phyloP scores from a whole-genome alignment of 2,797 vertebrate species.

The Melanotaenia maccullochi region DNA sequence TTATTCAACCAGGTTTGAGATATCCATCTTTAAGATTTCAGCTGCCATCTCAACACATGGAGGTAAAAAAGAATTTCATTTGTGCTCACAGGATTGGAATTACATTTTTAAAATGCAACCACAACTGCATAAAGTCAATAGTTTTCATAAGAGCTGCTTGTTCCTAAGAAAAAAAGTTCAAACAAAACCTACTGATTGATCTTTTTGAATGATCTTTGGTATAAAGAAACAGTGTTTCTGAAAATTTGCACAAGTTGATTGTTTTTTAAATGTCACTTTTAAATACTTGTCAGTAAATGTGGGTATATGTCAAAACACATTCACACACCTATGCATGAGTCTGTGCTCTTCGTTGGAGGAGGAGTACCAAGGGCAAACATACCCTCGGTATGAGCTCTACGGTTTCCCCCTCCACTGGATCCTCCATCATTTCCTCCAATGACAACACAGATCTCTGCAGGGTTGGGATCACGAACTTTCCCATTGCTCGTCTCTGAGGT shows the following conservation, averaged over 20 bases:
- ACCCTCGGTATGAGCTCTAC: slow-evolving; percentile 94
- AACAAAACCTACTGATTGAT: slow-evolving; percentile 10
- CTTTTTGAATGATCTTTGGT: background rate
- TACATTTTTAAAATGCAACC: slow-evolving; percentile 8
- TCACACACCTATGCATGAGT: slow-evolving; percentile 83
- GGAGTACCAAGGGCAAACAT: slow-evolving; percentile 82
- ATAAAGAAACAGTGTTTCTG: too few relatives aligned
- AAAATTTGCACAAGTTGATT: background rate
- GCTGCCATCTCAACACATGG: background rate
- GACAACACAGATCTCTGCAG: slow-evolving; percentile 97
- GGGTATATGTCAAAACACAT: slow-evolving; percentile 39
- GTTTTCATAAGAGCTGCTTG: slow-evolving; percentile 22
- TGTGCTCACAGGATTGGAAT: slow-evolving; percentile 2
- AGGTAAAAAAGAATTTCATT: slow-evolving; percentile 20
- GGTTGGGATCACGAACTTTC: slow-evolving; percentile 86
- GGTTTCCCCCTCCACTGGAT: slow-evolving; percentile 82
- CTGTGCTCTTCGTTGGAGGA: slow-evolving; percentile 82
- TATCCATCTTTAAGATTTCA: slow-evolving; percentile 2
- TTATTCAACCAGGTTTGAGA: slow-evolving; percentile 1
- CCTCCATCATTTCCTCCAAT: slow-evolving; percentile 86
- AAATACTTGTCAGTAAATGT: slow-evolving; percentile 35
- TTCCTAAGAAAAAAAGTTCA: background rate
- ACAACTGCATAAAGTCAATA: background rate
- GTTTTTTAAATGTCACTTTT: background rate
- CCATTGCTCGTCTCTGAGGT: slow-evolving; percentile 88